Evolutionary conservation across 2,113 vertebrate species (phyloP).

Genomic region (Hipposideros armiger): DNA sequence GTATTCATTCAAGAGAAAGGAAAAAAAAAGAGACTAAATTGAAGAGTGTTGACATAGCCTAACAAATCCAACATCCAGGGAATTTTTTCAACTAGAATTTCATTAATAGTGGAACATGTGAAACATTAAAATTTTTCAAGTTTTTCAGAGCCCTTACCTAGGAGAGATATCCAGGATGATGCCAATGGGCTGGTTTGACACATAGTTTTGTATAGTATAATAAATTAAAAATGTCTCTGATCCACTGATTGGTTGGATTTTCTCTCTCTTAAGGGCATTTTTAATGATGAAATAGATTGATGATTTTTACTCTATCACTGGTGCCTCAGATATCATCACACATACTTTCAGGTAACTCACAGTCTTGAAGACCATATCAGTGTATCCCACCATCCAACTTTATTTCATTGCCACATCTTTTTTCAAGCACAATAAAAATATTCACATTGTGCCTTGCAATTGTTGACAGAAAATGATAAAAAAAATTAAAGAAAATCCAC

Average conservation of each 20-base stretch:
- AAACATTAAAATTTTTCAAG: neutral
- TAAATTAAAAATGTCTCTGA: neutral
- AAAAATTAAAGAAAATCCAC: neutral
- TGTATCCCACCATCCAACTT: neutral
- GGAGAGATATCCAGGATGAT: neutral
- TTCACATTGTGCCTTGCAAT: neutral
- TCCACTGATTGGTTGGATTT: neutral
- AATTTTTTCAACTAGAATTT: neutral
- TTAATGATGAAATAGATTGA: neutral
- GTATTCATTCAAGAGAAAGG: neutral
- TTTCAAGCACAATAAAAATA: constrained; percentile 6
- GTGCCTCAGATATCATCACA: neutral
- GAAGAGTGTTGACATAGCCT: neutral
- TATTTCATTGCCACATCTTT: neutral
- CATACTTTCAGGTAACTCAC: neutral
- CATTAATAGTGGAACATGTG: neutral
- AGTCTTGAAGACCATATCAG: neutral
- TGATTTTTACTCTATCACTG: neutral
- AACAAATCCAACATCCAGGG: neutral
- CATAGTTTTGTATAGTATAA: neutral
- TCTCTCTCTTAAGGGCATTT: neutral
- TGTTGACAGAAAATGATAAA: neutral
- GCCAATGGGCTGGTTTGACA: neutral
- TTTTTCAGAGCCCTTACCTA: neutral
- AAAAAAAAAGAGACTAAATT: neutral